Base-by-base conservation (phyloP, 2,113 vertebrate genomes). In the Callorhinus ursinus region DNA sequence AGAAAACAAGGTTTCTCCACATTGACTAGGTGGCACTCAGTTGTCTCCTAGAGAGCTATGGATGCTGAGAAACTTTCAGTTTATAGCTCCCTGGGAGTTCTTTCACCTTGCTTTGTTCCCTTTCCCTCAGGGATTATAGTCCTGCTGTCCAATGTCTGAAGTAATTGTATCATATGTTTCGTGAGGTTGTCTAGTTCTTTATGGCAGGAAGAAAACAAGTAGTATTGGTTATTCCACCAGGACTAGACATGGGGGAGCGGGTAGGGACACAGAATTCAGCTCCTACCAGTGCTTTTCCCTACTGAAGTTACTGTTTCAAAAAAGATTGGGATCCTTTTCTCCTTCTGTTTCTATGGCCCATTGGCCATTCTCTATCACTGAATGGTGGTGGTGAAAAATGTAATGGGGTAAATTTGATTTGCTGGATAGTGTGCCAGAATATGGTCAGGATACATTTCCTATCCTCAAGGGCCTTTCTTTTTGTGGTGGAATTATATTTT, bases 371-470 rank as follows among this genome's bases (percentile, higher is more conserved):
- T 65, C 65, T 55, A 42, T 71, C 21, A 28, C 28, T 69, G 76
- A 55, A 74, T 2, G 63, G 57, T 65, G 61, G 28, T 3, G 18
- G 5, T 11, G 74, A 85, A 39, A 80, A 85, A 16, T 91, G 59
- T 74, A 94, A 61, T 51, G 22, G 82, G 12, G 87, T 71, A 46
- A 88, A 79, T 16, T 90, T 39, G 80, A 77, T 92, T 90, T 57
- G 4, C 39, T 83, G 53, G 11, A 61, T 12, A 28, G 31, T 1
- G 22, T 42, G 19, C 10, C 10, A 59, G 46, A 22, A 57, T 53
- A 69, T 21, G 33, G 16, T 65, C 18, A 39, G n/a, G 42, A 71
- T 24, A 57, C 1, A 82, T 65, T 77, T 81, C 59, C 57, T 77
- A 26, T 22, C 42, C 26, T 67, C 51, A 69, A 10, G 0, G 24